Base-by-base conservation (phyloP, 2,888 invertebrate genomes). In the Adelognathus sp. region DNA sequence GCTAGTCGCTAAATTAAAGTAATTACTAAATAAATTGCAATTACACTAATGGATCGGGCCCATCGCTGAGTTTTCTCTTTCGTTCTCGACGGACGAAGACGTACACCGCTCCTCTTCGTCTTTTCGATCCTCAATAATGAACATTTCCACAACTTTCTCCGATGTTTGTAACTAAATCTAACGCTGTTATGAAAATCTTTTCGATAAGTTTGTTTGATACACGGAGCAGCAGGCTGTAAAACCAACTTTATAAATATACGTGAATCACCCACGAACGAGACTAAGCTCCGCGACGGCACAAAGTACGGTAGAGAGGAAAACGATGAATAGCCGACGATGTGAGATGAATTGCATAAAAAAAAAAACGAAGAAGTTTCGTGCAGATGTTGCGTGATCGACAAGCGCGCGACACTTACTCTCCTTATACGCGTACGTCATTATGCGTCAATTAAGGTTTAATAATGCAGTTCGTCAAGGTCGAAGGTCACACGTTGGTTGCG, bases 21-120 rank as follows among this genome's bases (percentile, higher is more conserved):
- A 91, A 91, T 91, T 90, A 90, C 90, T 89, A 89, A 90, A 91
- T 91, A 90, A 90, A 91, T 90, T 91, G 89, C 89, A 91, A 91
- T 91, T 88, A 90, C 87, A 87, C 88, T 91, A 91, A 91, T 91
- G 91, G 91, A 85, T 86, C 86, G 77, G 81, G 81, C 84, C n/a
- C n/a, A 81, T 77, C 76, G 70, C 61, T 39, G 50, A 72, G 50
- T n/a, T 24, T 31, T 4, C 39, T 54, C 50, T 36, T 33, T 27
- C 14, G 64, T 36, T 36, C 14, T 14, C 7, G 39, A 46, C 14
- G 76, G 39, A 56, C 33, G 36, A 56, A 69, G 50, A 70, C 50
- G 75, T 60, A 31, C 67, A 27, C 11, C 44, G 41, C 24, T 73
- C 41, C 27, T 72, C 14, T 54, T 7, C 27, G 14, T 27, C 18